Evolutionary conservation across 2,113 vertebrate species (phyloP), one percentile per base, ranked within the genome.

Genomic region (Sylvia atricapilla): DNA sequence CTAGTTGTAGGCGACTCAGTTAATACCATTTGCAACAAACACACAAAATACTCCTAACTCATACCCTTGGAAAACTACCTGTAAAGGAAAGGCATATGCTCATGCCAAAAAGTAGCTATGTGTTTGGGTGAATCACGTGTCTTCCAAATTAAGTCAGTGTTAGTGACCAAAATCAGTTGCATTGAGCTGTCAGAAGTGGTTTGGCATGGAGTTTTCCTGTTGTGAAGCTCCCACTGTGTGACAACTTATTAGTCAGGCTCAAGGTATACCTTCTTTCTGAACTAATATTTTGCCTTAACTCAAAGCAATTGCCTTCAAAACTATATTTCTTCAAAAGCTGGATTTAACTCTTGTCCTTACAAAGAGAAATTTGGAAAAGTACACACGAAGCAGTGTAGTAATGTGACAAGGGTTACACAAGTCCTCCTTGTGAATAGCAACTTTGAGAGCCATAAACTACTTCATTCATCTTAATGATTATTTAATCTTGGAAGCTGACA

Each of bases 401-500:
- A 52, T 47, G 37, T 92, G 64, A 81, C 64, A 79, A 67, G 30
- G 83, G 72, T 78, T 96, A 74, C 53, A 64, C 39, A 53, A 80
- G 78, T 59, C 81, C 66, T 87, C 53, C 63, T 52, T 44, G 18
- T 68, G 52, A 93, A 83, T 59, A 95, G 87, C 22, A 93, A 35
- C 85, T 92, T 58, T 44, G 56, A 92, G 64, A 93, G 64, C 49
- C 56, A 60, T 31, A 70, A 56, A 90, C n/a, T 74, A 43, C 68
- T 90, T 90, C 75, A 67, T 95, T 94, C 68, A 52, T 90, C 83
- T 84, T 90, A 88, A 96, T 81, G 84, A 94, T 95, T 84, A 94
- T 79, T 95, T 95, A 86, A 95, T 95, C 55, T 80, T 93, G 72
- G 72, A 91, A 94, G 50, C 24, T 88, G 93, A 88, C 91, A 90